A percentile compares a stretch with the other conserved stretches of the same genome.
Conservation (phyloP, 2,113 vertebrate genomes). For the Brachyistius frenatus region DNA sequence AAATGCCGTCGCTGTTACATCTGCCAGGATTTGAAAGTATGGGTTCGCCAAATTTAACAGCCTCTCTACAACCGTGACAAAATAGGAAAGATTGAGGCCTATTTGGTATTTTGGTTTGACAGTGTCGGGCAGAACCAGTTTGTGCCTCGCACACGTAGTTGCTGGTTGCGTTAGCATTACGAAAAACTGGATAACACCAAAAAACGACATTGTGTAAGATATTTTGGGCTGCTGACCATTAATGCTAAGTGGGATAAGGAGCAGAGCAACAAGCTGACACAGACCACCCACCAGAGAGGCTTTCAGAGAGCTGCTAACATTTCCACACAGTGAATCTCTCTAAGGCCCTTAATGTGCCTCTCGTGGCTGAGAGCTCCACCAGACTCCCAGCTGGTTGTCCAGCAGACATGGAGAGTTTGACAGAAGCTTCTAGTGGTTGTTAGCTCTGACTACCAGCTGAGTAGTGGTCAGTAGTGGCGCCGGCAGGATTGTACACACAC, state of each 20-base stretch:
- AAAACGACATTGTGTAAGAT: not conserved
- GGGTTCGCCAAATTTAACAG: no score
- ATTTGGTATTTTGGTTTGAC: no score
- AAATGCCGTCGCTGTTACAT: no score
- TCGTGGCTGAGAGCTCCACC: not conserved
- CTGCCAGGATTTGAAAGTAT: no score
- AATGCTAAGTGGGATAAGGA: not conserved
- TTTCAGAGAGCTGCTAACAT: not conserved
- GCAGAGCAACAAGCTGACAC: not conserved
- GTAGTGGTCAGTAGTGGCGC: not conserved
- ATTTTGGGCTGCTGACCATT: not conserved
- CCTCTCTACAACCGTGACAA: no score
- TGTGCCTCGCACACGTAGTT: not conserved
- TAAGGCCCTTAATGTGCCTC: not conserved
- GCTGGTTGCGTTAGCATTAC: not conserved
- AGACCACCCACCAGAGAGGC: not conserved
- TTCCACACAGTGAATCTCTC: not conserved
- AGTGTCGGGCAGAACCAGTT: not conserved
- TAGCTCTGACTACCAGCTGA: not conserved
- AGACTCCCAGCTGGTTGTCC: not conserved
- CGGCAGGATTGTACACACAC: no score
- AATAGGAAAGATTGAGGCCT: no score
- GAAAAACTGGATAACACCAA: no score
- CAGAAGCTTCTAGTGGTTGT: not conserved
- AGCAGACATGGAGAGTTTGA: not conserved